A percentile compares a stretch with the other conserved stretches of the same genome.
These are phyloP conservation scores for Echinops telfairi DNA, from an alignment of 2,113 vertebrate species.

Conservation along the genomic window DNA sequence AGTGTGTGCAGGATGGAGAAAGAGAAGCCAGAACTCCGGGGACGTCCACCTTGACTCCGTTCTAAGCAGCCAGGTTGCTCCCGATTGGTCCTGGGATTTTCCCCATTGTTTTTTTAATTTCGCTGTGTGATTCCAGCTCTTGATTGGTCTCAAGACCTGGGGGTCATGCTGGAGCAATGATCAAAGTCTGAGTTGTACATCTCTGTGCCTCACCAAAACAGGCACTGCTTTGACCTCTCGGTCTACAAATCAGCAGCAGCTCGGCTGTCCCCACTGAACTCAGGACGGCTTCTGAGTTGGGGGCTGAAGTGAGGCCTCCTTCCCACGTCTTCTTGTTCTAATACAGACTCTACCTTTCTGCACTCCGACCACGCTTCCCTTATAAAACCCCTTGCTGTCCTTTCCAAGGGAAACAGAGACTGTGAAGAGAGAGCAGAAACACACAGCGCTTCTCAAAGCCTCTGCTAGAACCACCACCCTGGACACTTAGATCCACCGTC, in stretches of 20 bases:
- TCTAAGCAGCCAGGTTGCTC: constrained; percentile 11
- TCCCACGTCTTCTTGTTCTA: background rate
- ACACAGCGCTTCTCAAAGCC: background rate
- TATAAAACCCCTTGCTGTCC: background rate
- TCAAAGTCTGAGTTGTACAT: constrained; percentile 19
- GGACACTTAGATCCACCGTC: background rate
- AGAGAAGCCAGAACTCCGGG: background rate
- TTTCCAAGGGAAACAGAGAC: background rate
- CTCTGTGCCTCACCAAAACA: background rate
- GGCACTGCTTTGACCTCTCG: background rate
- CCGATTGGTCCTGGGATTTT: constrained; percentile 48
- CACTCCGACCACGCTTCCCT: background rate
- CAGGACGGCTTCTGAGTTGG: background rate
- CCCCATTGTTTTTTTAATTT: constrained; percentile 38
- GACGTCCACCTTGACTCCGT: background rate
- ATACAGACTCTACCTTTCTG: no score
- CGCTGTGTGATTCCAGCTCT: constrained; percentile 19
- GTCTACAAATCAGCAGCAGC: background rate
- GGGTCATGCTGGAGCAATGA: background rate
- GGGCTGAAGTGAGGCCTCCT: background rate
- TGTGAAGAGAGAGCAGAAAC: background rate
- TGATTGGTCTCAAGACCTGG: constrained; percentile 39
- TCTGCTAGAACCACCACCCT: background rate
- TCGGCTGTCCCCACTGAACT: background rate
- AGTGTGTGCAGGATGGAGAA: background rate